Conservation (phyloP, 2,113 vertebrate genomes). For the Donacobius atricapilla region DNA sequence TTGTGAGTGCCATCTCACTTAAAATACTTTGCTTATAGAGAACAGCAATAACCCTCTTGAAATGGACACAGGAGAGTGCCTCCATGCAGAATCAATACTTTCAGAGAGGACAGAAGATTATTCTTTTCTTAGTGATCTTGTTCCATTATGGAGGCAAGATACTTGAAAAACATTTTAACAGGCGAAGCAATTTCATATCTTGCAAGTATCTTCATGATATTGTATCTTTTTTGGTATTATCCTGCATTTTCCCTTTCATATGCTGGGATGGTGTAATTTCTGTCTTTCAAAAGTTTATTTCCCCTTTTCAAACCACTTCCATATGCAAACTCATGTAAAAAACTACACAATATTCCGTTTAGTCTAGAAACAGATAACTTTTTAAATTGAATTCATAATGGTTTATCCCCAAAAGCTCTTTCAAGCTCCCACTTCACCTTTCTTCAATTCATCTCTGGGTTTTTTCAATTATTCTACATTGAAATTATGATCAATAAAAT, state of each 20-base stretch:
- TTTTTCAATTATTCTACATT: neutral
- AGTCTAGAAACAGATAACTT: neutral
- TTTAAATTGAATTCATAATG: slow-evolving; percentile 11
- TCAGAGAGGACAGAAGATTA: neutral
- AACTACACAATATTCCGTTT: neutral
- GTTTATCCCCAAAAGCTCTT: neutral
- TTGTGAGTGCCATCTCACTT: neutral
- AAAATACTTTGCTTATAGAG: neutral
- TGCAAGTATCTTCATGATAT: neutral
- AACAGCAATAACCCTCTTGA: neutral
- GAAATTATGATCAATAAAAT: slow-evolving; percentile 14
- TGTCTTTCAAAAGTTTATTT: neutral
- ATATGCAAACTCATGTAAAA: neutral
- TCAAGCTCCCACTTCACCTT: neutral
- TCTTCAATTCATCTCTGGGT: neutral
- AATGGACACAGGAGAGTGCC: rapidly evolving
- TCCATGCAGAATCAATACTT: neutral
- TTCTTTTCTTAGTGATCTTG: neutral
- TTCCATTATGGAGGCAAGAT: neutral
- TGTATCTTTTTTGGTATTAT: neutral
- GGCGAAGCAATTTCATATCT: neutral
- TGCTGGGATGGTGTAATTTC: neutral
- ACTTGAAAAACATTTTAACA: neutral
- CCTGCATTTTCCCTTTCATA: neutral
- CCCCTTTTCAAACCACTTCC: neutral